phyloP scores from a whole-genome alignment of 1,140 invertebrate genomes.

The Plutomurus gul region DNA sequence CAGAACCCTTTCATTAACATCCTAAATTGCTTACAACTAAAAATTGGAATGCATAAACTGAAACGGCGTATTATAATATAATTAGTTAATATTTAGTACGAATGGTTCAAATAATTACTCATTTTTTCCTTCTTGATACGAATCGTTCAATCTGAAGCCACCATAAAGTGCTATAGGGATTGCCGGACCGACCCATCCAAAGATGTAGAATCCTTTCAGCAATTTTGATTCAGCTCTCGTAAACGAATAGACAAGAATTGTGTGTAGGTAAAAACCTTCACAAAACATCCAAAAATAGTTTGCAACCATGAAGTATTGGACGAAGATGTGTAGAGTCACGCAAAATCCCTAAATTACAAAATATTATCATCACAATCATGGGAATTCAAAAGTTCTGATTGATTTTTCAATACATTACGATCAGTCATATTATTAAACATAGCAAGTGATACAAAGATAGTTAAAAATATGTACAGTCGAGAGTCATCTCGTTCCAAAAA shows the following conservation, averaged over 20 bases:
- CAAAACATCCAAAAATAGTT: constrained; percentile 97
- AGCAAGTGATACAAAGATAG: too few relatives aligned
- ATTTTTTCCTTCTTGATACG: constrained; percentile 62
- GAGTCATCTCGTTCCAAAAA: too few relatives aligned
- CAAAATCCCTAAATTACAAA: constrained; percentile 71
- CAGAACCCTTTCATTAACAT: too few relatives aligned
- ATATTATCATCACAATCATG: background rate
- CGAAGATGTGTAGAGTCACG: constrained; percentile 76
- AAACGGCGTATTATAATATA: too few relatives aligned
- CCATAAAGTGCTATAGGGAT: constrained; percentile 72
- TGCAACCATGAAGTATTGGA: constrained; percentile 86
- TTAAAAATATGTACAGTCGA: too few relatives aligned
- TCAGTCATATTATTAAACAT: too few relatives aligned
- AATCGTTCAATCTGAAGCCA: constrained; percentile 61
- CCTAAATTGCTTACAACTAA: too few relatives aligned
- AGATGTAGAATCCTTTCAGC: constrained; percentile 76
- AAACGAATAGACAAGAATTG: constrained; percentile 87
- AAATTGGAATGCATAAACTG: background rate
- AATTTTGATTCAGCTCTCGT: constrained; percentile 78
- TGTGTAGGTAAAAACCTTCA: constrained; percentile 91
- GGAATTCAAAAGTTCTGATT: background rate
- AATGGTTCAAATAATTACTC: too few relatives aligned
- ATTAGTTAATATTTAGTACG: too few relatives aligned
- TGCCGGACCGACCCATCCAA: constrained; percentile 84
- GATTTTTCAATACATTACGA: too few relatives aligned